These are phyloP conservation scores for Pseudococcus longispinus DNA, from an alignment of 2,888 invertebrate genomes.

Conservation along the genomic window DNA sequence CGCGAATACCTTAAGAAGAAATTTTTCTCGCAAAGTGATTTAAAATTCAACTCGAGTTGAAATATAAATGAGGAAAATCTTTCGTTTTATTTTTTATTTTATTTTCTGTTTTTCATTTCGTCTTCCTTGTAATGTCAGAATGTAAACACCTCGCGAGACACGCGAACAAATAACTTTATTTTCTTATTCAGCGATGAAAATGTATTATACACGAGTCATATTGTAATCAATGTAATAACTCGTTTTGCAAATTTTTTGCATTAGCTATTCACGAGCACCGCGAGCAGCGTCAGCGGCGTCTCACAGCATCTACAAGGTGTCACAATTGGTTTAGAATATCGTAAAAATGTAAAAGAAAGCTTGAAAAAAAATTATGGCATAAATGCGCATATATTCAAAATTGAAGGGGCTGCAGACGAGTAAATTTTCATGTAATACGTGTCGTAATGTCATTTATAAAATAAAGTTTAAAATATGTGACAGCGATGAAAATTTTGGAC, in stretches of 20 bases:
- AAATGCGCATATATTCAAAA: no score
- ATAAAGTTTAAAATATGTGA: no score
- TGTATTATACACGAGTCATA: not conserved
- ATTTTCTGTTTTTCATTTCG: not conserved
- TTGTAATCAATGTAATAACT: conserved; percentile 5
- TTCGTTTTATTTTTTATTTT: not conserved
- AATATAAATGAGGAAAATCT: not conserved
- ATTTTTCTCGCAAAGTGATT: not conserved
- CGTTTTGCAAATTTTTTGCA: not conserved
- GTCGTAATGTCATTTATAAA: no score
- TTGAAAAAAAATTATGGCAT: no score
- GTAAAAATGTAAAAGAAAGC: no score
- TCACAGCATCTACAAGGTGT: no score
- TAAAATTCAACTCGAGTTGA: not conserved
- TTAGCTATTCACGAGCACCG: not conserved
- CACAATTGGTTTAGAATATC: no score
- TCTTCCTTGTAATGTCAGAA: not conserved
- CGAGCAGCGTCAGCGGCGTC: no score
- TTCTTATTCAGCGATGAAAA: conserved; percentile 19
- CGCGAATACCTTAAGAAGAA: not conserved
- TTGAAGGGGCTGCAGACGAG: no score
- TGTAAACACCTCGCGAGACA: not conserved
- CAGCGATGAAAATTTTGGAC: no score
- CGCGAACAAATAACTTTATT: not conserved
- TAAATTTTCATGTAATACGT: no score